Evolutionary conservation across 2,113 vertebrate species (phyloP), one percentile per base, ranked within the genome.

Genomic region (Gymnobelideus leadbeateri): DNA sequence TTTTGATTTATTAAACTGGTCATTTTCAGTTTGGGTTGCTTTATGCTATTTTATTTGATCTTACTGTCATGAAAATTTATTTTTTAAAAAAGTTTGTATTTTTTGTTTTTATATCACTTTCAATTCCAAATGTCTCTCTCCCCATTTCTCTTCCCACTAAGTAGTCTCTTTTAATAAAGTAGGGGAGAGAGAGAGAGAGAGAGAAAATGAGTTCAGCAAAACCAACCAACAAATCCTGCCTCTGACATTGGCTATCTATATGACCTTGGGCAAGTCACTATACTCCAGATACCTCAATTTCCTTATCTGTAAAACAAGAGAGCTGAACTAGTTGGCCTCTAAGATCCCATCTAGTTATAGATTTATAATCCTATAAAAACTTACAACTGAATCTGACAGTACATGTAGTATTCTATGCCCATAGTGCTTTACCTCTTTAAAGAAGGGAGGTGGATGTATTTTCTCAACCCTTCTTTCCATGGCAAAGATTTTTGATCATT

Each of bases 1-100:
- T 93, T 94, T 90, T 28, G 95, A 93, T 92, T 96, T 94, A 50
- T 95, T 93, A 95, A 96, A 95, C 94, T 77, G 93, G 55, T 89
- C 77, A 55, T 89, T 96, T 95, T 93, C 94, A 55, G 51, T 96
- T 96, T 96, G 54, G 55, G 89, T 95, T 12, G 43, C 89, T 91
- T 10, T 94, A 26, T 89, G 10, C 95, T 50, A 95, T 96, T 94
- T 94, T 94, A 91, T 31, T 68, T 31, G 90, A 6, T 93, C 52
- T 89, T 96, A 96, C 94, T 92, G 52, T 93, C 93, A 90, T 57
- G 91, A 50, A 93, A 55, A 91, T 94, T 96, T 46, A 68, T n/a
- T 77, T 77, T 51, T 9, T 51, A 31, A 61, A 19, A 61, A 37
- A 68, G 68, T 7, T 21, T 12, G 37, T 77, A 19, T n/a, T 16